Evolutionary conservation across 1,140 invertebrate species (phyloP).

Genomic region (Pseudomyrmex dendroicus): DNA sequence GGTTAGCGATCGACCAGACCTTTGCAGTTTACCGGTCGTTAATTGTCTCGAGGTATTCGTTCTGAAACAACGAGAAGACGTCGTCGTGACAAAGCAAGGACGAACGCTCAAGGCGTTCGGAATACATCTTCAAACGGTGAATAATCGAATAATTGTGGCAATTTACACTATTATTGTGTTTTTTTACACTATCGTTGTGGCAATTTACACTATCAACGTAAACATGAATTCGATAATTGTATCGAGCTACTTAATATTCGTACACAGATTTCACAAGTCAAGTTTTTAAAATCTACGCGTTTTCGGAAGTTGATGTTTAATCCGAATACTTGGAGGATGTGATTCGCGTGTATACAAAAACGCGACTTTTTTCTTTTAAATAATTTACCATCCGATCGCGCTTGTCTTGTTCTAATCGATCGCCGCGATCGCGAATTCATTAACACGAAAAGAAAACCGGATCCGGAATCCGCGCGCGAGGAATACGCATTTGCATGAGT

Average conservation of each 20-base stretch:
- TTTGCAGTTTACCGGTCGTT: not conserved
- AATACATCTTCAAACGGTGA: not conserved
- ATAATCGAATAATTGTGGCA: constrained; percentile 1
- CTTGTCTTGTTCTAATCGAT: constrained; percentile 39
- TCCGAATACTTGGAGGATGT: not conserved
- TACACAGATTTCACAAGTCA: not conserved
- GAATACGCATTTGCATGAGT: constrained; percentile 72
- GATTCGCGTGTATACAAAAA: not conserved
- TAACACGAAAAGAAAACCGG: constrained; percentile 75
- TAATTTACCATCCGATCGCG: constrained; percentile 63
- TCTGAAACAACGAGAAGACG: constrained; percentile 8
- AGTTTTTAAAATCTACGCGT: not conserved
- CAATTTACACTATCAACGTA: too few species aligned
- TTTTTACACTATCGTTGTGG: not conserved
- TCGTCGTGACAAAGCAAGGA: constrained; percentile 2
- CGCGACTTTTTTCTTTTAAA: constrained; percentile 50
- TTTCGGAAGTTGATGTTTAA: not conserved
- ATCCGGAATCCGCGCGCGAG: constrained; percentile 68
- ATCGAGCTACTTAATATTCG: not conserved
- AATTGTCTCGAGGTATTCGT: constrained; percentile 29
- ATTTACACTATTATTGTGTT: not conserved
- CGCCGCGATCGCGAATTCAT: constrained; percentile 59
- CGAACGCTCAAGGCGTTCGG: not conserved
- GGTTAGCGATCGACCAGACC: not conserved
- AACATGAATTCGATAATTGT: not conserved